A percentile compares a stretch with the other conserved stretches of the same genome.
Evolutionary conservation across 1,140 invertebrate species (phyloP).

Genomic region (Laupala kohalensis): DNA sequence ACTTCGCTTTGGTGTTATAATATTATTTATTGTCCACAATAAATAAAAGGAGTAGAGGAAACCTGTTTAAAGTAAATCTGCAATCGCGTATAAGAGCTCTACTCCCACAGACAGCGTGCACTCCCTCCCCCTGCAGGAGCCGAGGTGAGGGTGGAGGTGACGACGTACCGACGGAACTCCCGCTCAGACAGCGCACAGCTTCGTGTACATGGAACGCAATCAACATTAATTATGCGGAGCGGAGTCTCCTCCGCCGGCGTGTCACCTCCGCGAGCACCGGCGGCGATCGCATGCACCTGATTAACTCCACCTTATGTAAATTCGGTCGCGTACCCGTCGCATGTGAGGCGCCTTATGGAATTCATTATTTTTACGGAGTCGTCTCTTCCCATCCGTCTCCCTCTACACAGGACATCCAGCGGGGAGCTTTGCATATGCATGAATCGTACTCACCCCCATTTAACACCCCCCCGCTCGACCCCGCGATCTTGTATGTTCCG

Average conservation of each 20-base stretch:
- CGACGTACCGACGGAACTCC: not conserved
- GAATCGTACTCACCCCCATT: not conserved
- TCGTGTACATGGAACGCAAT: not conserved
- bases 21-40: too few relatives aligned
- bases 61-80: too few relatives aligned
- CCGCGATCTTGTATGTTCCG: not conserved
- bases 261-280: too few relatives aligned
- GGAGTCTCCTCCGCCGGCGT: too few relatives aligned
- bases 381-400: not conserved
- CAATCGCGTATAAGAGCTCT: too few relatives aligned
- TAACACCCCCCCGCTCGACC: too few relatives aligned
- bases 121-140: too few relatives aligned
- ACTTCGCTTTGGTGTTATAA: too few relatives aligned
- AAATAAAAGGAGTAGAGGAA: too few relatives aligned
- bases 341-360: not conserved
- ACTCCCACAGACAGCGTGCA: too few relatives aligned
- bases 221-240: not conserved
- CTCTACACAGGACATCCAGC: not conserved
- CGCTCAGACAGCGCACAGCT: not conserved
- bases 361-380: not conserved
- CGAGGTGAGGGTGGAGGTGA: not conserved
- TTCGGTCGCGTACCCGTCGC: not conserved
- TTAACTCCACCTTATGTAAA: not conserved
- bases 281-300: not conserved
- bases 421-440: not conserved